A percentile compares a stretch with the other conserved stretches of the same genome.
Conservation (phyloP, 2,797 vertebrate genomes). For the Microhierax caerulescens region DNA sequence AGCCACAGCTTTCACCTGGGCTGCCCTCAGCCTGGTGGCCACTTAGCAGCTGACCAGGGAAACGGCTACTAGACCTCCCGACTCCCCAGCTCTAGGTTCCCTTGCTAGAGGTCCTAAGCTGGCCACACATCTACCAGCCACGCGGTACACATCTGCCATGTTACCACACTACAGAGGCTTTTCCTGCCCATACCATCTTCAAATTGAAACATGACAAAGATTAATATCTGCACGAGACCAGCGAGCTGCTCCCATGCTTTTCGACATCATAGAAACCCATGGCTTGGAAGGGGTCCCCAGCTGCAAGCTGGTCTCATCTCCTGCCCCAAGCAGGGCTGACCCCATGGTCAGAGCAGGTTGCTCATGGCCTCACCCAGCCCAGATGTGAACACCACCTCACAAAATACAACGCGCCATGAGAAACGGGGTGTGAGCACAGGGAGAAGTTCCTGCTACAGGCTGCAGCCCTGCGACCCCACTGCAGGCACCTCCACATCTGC, state of each 20-base stretch:
- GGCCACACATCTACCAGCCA: background rate
- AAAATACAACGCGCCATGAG: background rate
- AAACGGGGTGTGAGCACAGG: fast-evolving
- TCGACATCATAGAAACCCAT: background rate
- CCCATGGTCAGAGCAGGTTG: no score
- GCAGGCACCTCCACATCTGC: background rate
- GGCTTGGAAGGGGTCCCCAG: background rate
- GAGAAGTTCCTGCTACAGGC: background rate
- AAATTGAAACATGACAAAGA: background rate
- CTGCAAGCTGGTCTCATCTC: background rate
- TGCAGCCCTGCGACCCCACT: background rate
- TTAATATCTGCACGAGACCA: background rate
- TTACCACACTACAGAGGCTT: background rate
- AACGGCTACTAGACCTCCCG: fast-evolving
- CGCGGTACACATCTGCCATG: fast-evolving
- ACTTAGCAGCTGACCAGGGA: background rate
- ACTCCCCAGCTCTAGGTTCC: background rate
- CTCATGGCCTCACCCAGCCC: background rate
- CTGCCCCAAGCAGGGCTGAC: background rate
- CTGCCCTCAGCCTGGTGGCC: background rate
- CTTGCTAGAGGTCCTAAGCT: background rate
- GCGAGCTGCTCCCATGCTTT: background rate
- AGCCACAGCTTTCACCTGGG: background rate
- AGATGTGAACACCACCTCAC: background rate
- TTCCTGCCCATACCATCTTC: background rate